phyloP scores from a whole-genome alignment of 1,140 invertebrate genomes.

The Brachionus angularis region DNA sequence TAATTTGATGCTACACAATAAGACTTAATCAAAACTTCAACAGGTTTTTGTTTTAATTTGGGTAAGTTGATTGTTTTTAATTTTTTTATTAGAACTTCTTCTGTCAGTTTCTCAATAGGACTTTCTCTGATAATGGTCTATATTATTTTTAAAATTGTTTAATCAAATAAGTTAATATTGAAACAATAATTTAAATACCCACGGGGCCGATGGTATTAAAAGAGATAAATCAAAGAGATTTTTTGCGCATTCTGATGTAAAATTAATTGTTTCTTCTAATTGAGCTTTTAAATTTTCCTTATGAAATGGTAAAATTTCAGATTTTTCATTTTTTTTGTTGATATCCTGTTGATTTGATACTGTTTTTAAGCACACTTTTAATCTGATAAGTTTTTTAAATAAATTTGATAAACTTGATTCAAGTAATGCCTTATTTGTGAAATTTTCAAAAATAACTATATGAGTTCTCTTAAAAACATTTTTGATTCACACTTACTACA shows the following conservation, averaged over 20 bases:
- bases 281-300: background rate
- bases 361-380: background rate
- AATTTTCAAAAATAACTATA: background rate
- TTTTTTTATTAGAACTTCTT: constrained; percentile 6
- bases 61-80: constrained; percentile 3
- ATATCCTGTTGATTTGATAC: background rate
- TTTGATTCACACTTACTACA: constrained; percentile 11
- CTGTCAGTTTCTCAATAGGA: background rate
- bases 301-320: background rate
- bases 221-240: constrained; percentile 24
- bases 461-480: background rate
- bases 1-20: constrained; percentile 17
- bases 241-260: background rate
- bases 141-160: background rate
- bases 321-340: constrained; percentile 1
- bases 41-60: constrained; percentile 16
- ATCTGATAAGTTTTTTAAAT: constrained; percentile 11
- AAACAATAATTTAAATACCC: too few relatives aligned
- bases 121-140: background rate
- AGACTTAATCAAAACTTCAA: constrained; percentile 24
- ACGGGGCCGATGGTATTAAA: constrained; percentile 22
- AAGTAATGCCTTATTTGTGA: background rate
- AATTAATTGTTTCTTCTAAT: background rate
- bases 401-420: constrained; percentile 23
- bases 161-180: too few relatives aligned